Conservation (phyloP, 2,113 vertebrate genomes). For the Gymnogyps californianus region DNA sequence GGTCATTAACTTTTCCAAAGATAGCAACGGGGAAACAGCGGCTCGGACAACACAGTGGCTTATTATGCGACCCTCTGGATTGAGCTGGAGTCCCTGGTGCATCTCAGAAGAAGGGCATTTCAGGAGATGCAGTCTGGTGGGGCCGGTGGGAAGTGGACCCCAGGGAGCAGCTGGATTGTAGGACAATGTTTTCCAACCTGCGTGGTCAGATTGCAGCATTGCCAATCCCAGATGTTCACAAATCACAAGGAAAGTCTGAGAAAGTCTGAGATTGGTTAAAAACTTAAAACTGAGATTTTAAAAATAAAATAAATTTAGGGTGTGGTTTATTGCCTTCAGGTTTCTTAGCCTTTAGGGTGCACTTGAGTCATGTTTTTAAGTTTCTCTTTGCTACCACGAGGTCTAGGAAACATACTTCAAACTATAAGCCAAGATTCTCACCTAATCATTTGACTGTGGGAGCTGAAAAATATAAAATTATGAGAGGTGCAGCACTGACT, state of each 20-base stretch:
- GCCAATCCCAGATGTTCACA: slow-evolving; percentile 30
- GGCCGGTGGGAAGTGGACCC: neutral
- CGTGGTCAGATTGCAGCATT: neutral
- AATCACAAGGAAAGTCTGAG: neutral
- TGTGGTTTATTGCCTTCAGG: slow-evolving; percentile 49
- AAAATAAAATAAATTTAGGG: slow-evolving; percentile 18
- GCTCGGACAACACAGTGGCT: neutral
- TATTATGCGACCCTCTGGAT: neutral
- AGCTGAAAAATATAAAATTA: slow-evolving; percentile 46
- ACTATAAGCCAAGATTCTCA: slow-evolving; percentile 49
- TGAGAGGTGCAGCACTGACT: neutral
- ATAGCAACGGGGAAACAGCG: neutral
- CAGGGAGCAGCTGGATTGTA: neutral
- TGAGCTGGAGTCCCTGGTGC: neutral
- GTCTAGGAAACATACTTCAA: slow-evolving; percentile 55
- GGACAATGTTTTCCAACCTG: neutral
- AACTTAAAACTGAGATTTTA: neutral
- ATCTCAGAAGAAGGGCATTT: neutral
- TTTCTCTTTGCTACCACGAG: slow-evolving; percentile 45
- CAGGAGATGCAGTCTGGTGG: neutral
- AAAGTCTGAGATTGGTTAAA: slow-evolving; percentile 9
- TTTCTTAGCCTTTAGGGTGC: slow-evolving; percentile 52
- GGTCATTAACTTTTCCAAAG: slow-evolving; percentile 20
- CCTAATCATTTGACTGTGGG: slow-evolving; percentile 52
- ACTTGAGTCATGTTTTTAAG: slow-evolving; percentile 43